A percentile compares a stretch with the other conserved stretches of the same genome.
Evolutionary conservation across 2,888 invertebrate genomes (phyloP).

Genomic region (Latrodectus elegans): DNA sequence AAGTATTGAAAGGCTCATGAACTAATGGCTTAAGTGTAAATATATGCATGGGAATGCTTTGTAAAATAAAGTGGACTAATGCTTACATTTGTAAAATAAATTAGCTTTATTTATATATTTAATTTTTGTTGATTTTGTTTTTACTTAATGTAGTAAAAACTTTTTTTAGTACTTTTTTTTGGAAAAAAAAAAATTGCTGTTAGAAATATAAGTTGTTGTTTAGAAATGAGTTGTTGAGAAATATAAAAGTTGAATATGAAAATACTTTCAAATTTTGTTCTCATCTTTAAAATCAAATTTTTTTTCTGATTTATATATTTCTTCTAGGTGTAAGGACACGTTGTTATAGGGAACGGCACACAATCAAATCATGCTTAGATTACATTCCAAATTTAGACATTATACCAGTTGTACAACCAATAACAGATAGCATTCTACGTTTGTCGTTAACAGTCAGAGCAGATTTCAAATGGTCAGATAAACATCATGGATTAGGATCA

Average conservation of each 20-base stretch:
- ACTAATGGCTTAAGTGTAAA: too few species aligned
- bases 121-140: too few species aligned
- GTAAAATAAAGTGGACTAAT: too few species aligned
- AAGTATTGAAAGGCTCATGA: too few species aligned
- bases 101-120: too few species aligned
- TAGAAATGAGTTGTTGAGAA: too few species aligned
- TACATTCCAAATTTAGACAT: slow-evolving; percentile 90
- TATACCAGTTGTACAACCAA: slow-evolving; percentile 91
- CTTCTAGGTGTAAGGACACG: slow-evolving; percentile 81
- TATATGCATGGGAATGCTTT: too few species aligned
- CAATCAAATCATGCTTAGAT: slow-evolving; percentile 87
- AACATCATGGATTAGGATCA: slow-evolving; percentile 88
- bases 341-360: slow-evolving; percentile 84
- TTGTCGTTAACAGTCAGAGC: slow-evolving; percentile 87
- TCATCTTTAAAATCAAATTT: background rate
- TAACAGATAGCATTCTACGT: slow-evolving; percentile 91
- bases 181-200: background rate
- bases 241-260: too few species aligned
- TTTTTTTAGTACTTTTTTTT: too few species aligned
- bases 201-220: background rate
- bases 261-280: too few species aligned
- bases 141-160: too few species aligned
- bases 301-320: background rate
- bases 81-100: too few species aligned
- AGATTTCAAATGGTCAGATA: slow-evolving; percentile 88